Conservation (phyloP, 2,888 invertebrate genomes). For the Cryptocheilus praepositus region DNA sequence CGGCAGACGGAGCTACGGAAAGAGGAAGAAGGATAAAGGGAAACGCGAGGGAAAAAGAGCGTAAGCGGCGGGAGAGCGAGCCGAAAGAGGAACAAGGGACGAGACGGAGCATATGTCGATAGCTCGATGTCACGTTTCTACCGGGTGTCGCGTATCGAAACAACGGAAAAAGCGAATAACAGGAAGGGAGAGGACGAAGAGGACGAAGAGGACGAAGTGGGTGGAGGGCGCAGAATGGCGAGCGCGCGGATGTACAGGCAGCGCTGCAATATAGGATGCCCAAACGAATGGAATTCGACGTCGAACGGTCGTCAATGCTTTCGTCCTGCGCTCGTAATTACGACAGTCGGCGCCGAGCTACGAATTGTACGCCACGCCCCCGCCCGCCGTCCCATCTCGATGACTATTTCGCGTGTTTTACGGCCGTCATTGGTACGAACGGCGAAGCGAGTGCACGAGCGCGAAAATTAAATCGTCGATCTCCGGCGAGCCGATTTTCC, state of each 20-base stretch:
- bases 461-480: slow-evolving; percentile 51
- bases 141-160: slow-evolving; percentile 42
- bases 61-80: not conserved
- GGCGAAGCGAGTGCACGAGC: slow-evolving; percentile 14
- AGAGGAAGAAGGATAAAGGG: slow-evolving; percentile 2
- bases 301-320: slow-evolving; percentile 42
- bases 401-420: slow-evolving; percentile 31
- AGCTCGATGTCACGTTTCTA: slow-evolving; percentile 48
- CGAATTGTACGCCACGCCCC: slow-evolving; percentile 15
- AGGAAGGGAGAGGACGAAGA: not conserved
- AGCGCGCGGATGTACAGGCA: not conserved
- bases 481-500: slow-evolving; percentile 7
- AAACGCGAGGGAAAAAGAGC: not conserved
- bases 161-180: slow-evolving; percentile 26
- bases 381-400: slow-evolving; percentile 9
- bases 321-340: slow-evolving; percentile 46
- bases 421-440: slow-evolving; percentile 18
- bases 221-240: not conserved
- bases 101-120: slow-evolving; percentile 33
- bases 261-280: slow-evolving; percentile 18
- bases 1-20: slow-evolving; percentile 9
- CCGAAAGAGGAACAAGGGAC: not conserved
- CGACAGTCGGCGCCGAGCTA: slow-evolving; percentile 25
- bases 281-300: slow-evolving; percentile 36
- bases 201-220: not conserved